Percentiles rank a stretch among this genome's conserved stretches.
phyloP scores from a whole-genome alignment of 2,113 vertebrate species.

The Rhineura floridana region DNA sequence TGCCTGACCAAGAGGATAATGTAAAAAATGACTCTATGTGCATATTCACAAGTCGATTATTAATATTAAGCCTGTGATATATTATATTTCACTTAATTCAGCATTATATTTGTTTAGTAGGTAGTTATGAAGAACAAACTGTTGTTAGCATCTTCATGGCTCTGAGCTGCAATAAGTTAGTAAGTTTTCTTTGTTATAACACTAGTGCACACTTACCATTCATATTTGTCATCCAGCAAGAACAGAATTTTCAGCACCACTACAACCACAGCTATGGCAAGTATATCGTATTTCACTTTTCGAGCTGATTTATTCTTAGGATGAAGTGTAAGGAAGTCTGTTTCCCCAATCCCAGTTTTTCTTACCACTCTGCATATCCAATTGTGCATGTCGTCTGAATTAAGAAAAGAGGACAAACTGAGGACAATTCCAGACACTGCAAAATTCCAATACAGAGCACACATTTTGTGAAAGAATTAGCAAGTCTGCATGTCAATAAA shows the following conservation, averaged over 20 bases:
- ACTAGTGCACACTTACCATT: constrained; percentile 81
- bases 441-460: background rate
- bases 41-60: background rate
- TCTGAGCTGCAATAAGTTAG: background rate
- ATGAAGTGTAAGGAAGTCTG: constrained; percentile 75
- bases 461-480: background rate
- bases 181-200: background rate
- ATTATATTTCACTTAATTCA: background rate
- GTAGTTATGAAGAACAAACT: background rate
- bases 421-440: background rate
- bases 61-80: background rate
- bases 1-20: background rate
- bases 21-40: background rate
- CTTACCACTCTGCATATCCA: constrained; percentile 82
- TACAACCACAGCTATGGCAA: constrained; percentile 83
- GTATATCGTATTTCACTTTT: constrained; percentile 84
- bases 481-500: background rate
- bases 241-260: constrained; percentile 89
- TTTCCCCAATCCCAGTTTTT: constrained; percentile 70
- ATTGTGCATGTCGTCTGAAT: constrained; percentile 82
- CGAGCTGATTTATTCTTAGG: constrained; percentile 54
- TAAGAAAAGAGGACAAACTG: constrained; percentile 36
- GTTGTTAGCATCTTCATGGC: background rate
- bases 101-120: background rate
- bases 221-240: constrained; percentile 84